phyloP scores from a whole-genome alignment of 2,888 invertebrate genomes.

The Nomada fabriciana region DNA sequence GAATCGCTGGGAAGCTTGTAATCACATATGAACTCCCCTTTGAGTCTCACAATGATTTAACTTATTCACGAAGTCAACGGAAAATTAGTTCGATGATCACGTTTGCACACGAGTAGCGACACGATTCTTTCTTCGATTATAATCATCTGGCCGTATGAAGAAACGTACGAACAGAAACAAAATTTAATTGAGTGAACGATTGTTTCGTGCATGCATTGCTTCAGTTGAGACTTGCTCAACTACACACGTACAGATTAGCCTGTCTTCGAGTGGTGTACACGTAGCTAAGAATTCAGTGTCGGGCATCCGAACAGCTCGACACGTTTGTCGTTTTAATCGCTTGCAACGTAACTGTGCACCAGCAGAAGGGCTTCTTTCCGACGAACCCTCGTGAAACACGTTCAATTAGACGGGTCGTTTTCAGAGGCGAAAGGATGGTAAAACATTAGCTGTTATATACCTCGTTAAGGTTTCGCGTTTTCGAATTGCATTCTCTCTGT shows the following conservation, averaged over 20 bases:
- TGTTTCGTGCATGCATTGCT: constrained; percentile 22
- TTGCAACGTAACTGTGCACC: constrained; percentile 3
- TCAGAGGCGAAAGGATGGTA: neutral
- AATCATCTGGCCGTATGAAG: neutral
- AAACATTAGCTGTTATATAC: neutral
- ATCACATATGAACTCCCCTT: no score
- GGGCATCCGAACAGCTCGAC: neutral
- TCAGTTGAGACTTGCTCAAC: constrained; percentile 37
- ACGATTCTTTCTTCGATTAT: no score
- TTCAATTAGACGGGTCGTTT: constrained; percentile 4
- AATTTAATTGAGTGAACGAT: constrained; percentile 19
- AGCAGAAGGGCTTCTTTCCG: constrained; percentile 13
- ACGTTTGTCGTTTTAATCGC: constrained; percentile 20
- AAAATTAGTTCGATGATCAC: no score
- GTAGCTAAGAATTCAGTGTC: constrained; percentile 1
- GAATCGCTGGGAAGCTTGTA: neutral
- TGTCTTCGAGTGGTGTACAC: neutral
- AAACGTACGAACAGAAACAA: neutral
- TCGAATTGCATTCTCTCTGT: constrained; percentile 37
- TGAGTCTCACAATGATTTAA: no score
- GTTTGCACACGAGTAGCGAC: no score
- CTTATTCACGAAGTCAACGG: no score
- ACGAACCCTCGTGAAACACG: constrained; percentile 7
- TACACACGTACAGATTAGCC: neutral
- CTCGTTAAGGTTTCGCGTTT: constrained; percentile 8